Evolutionary conservation across 2,888 invertebrate genomes (phyloP), one percentile per base, ranked within the genome.

Genomic region (Caradrina clavipalpis): DNA sequence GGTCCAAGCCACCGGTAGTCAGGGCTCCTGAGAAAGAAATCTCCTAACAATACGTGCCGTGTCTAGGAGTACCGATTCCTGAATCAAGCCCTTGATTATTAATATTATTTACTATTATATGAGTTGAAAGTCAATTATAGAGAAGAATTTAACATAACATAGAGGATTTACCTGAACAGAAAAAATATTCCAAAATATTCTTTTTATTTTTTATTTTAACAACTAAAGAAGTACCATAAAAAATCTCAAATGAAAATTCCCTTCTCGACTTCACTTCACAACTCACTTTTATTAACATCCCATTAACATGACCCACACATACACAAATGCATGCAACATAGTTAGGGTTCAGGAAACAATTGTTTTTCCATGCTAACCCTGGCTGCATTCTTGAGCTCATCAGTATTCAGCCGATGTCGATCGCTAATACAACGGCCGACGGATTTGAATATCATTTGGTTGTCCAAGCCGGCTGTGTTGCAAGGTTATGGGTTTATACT

Each of bases 281-380:
- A 61, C 62, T 62, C 7, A 50, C 8, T 26, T 50, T 49, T 22
- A 64, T 74, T 59, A 62, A 21, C 61, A 77, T 74, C 13, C 5
- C 11, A 57, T 80, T 62, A 66, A 35, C 21, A 66, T 70, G 26
- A 60, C 7, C 8, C 26, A 70, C 35, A 62, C 55, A 76, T 54
- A 53, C 45, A 57, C 21, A 75, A 4, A 47, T 39, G 90, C 90
- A 89, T 87, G 83, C 89, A 70, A 90, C 89, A 89, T 88, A 89
- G 81, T 85, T 80, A 76, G 78, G 71, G 75, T 87, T 84, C 89
- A 92, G 91, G 90, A 91, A 92, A 90, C 87, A 84, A 84, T 86
- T 79, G 82, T 76, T 89, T 87, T 87, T 92, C 89, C 76, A 80
- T 84, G 86, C 84, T 84, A 86, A 87, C 77, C 84, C 84, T 81